Conservation (phyloP, 2,888 invertebrate species). For the Rhingia campestris region DNA sequence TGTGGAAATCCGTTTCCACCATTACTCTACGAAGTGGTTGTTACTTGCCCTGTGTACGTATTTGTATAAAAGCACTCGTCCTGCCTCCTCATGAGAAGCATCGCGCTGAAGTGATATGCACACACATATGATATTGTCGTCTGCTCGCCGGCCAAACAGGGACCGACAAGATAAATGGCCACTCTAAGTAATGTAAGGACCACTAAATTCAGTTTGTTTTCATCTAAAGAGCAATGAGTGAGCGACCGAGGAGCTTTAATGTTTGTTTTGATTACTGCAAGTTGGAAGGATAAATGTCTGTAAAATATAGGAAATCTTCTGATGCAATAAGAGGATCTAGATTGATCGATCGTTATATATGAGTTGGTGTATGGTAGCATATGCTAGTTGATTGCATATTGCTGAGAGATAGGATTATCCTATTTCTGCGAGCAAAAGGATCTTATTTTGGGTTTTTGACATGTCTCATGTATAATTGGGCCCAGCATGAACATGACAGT, state of each 20-base stretch:
- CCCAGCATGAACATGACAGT: no score
- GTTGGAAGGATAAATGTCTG: not conserved
- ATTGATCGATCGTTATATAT: not conserved
- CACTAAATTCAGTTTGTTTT: conserved; percentile 61
- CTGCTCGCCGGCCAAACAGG: conserved; percentile 3
- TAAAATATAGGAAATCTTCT: conserved; percentile 6
- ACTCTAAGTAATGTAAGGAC: conserved; percentile 61
- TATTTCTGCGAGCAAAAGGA: no score
- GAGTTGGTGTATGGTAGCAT: no score
- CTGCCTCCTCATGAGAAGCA: not conserved
- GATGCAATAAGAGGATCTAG: conserved; percentile 9
- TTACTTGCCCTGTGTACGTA: not conserved
- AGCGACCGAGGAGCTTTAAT: not conserved
- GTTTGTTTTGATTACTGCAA: conserved; percentile 29
- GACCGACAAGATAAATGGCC: conserved; percentile 60
- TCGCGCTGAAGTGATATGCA: conserved; percentile 1
- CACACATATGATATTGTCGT: not conserved
- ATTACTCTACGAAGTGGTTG: not conserved
- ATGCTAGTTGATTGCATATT: no score
- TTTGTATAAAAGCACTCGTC: not conserved
- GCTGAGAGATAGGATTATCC: no score
- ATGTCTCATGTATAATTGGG: no score
- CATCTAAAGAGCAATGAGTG: conserved; percentile 16
- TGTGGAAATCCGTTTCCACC: conserved; percentile 1
- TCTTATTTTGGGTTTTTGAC: no score